A percentile compares a stretch with the other conserved stretches of the same genome.
Conservation (phyloP, 2,888 invertebrate genomes). For the Nephrotoma flavescens region DNA sequence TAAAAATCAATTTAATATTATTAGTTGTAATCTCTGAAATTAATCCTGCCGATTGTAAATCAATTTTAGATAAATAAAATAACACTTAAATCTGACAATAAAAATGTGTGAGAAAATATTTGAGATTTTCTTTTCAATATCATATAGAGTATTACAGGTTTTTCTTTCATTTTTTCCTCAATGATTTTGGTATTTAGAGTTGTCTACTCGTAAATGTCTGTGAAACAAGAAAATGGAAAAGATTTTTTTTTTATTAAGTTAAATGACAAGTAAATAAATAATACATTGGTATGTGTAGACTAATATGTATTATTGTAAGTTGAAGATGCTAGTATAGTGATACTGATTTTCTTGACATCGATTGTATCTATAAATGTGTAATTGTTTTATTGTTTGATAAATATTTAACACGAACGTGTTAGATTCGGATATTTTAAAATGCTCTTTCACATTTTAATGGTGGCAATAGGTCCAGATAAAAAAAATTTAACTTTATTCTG, state of each 20-base stretch:
- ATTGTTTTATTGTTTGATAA: background rate
- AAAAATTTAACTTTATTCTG: background rate
- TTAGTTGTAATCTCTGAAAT: background rate
- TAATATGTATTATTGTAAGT: background rate
- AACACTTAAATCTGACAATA: background rate
- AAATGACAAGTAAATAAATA: background rate
- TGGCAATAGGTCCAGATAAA: background rate
- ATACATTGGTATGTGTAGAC: background rate
- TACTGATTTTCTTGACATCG: background rate
- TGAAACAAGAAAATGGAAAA: background rate
- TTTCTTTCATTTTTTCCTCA: background rate
- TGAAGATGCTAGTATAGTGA: background rate
- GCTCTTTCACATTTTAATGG: background rate
- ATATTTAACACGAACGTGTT: background rate
- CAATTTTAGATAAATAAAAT: background rate
- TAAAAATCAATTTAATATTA: background rate
- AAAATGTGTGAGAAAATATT: background rate
- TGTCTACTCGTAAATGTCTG: background rate
- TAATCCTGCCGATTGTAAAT: background rate
- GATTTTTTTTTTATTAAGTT: too few species aligned
- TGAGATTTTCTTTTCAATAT: background rate
- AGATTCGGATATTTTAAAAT: background rate
- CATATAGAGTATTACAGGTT: background rate
- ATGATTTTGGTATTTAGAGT: background rate
- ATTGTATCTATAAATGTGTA: background rate